phyloP scores from a whole-genome alignment of 2,797 vertebrate genomes.

The Smutsia temminckii region DNA sequence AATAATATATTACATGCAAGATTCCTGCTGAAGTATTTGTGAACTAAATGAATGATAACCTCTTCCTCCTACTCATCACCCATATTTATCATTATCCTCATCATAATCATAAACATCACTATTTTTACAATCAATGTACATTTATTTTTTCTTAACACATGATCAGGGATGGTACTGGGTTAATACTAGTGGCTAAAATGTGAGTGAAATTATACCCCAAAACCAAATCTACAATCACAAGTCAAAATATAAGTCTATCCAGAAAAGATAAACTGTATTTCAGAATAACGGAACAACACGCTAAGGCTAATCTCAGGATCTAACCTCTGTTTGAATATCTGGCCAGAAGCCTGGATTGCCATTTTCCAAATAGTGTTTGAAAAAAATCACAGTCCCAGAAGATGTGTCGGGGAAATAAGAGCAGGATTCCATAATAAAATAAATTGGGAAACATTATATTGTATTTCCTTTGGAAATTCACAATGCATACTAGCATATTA shows the following conservation, averaged over 20 bases:
- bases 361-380: neutral
- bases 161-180: neutral
- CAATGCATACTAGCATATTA: neutral
- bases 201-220: neutral
- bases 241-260: neutral
- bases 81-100: neutral
- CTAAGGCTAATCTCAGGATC: neutral
- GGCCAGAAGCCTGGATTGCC: neutral
- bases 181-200: neutral
- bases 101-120: neutral
- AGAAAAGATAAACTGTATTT: neutral
- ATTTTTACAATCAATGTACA: neutral
- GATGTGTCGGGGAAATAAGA: neutral
- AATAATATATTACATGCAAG: neutral
- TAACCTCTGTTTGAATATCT: neutral
- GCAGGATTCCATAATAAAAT: neutral
- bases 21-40: neutral
- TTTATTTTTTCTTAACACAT: neutral
- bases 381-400: neutral
- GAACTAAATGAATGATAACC: neutral
- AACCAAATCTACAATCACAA: neutral
- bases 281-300: neutral
- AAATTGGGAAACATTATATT: neutral
- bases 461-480: neutral
- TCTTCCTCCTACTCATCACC: neutral